Evolutionary conservation across 2,888 invertebrate species (phyloP), one percentile per base, ranked within the genome.

Genomic region (Phengaris alcon): DNA sequence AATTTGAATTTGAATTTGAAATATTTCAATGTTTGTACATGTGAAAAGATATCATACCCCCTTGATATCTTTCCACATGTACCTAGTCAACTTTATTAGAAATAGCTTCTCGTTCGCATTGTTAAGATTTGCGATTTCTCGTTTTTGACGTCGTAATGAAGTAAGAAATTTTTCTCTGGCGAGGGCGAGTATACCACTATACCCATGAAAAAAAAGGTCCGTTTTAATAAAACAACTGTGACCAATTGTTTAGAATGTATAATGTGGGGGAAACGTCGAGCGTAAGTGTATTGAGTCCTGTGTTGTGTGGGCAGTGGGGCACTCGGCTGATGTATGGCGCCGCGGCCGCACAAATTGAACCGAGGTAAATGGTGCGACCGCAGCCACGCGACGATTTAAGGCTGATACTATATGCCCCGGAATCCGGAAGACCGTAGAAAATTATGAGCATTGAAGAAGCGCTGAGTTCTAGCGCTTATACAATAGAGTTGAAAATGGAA

Each of bases 231-330:
- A 55, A 15, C 78, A n/a, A 59, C 22, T 59, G 59, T 8, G 7
- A 83, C 83, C 84, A 87, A 88, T 85, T 88, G 85, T 86, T 87
- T 85, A 86, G 82, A 90, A 90, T 90, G 89, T 87, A 89, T 89
- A 90, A 90, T 90, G 86, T 86, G 82, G 90, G 87, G 88, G 90
- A 35, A 90, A 90, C 89, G 90, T 90, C 90, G 89, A 82, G 81
- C 85, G 86, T 90, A 89, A 90, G 90, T 89, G 89, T 90, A 90
- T 90, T 91, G 88, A 88, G 87, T 88, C 81, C 83, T 84, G 83
- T 83, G 82, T 84, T 83, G 86, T 85, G 87, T 86, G 86, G 85
- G 86, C 87, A 86, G 78, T n/a, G 84, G 35, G 35, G 35, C 35
- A 35, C 4, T 3, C 48, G 80, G 82, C 89, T 90, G 91, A 91